Evolutionary conservation across 2,888 invertebrate genomes (phyloP).

Genomic region (Nomada hirtipes): DNA sequence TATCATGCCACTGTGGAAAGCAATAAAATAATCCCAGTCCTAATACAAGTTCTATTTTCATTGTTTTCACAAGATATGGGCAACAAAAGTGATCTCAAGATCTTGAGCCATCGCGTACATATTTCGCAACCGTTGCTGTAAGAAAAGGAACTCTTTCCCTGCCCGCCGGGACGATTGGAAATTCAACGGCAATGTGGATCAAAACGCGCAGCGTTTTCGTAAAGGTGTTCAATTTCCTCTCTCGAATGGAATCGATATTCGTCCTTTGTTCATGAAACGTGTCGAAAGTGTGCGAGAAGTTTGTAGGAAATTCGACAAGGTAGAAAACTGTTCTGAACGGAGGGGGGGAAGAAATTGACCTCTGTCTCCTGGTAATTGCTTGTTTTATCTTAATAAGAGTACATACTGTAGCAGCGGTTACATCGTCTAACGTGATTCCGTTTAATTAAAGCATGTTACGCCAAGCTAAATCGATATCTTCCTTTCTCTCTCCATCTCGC

Average conservation of each 20-base stretch:
- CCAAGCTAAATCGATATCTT: slow-evolving; percentile 41
- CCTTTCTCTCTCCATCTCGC: background rate
- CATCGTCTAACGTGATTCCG: slow-evolving; percentile 69
- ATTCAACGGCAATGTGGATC: background rate
- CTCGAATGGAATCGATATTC: slow-evolving; percentile 46
- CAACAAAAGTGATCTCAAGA: too few species aligned
- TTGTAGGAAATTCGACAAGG: slow-evolving; percentile 5
- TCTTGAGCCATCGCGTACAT: too few species aligned
- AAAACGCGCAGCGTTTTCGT: background rate
- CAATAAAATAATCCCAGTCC: too few species aligned
- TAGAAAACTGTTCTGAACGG: slow-evolving; percentile 4
- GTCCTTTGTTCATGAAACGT: slow-evolving; percentile 48
- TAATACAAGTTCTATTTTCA: too few species aligned
- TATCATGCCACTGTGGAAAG: too few species aligned
- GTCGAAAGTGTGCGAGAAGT: slow-evolving; percentile 49
- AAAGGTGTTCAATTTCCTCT: slow-evolving; percentile 60
- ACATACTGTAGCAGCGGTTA: slow-evolving; percentile 68
- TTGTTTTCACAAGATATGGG: too few species aligned
- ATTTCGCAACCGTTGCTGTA: background rate
- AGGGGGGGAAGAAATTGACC: slow-evolving; percentile 63
- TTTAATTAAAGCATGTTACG: slow-evolving; percentile 73
- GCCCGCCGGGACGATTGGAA: background rate
- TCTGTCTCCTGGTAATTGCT: slow-evolving; percentile 69
- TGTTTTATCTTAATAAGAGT: slow-evolving; percentile 76
- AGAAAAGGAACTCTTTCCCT: background rate